Evolutionary conservation across 2,113 vertebrate species (phyloP).

Genomic region (Eublepharis macularius): DNA sequence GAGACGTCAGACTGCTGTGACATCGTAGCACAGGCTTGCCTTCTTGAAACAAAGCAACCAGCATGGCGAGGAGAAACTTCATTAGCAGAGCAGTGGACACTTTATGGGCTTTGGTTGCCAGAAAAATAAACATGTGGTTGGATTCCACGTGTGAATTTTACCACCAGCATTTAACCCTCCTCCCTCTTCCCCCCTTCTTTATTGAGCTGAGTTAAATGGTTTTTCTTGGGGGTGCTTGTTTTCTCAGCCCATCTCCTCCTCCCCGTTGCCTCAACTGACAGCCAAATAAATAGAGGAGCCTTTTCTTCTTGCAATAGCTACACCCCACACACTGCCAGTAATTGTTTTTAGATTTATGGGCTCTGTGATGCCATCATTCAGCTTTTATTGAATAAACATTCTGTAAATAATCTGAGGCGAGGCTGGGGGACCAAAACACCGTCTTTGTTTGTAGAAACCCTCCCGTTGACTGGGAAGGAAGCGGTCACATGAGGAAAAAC

Average conservation of each 20-base stretch:
- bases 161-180: background rate
- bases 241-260: background rate
- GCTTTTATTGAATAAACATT: conserved; percentile 32
- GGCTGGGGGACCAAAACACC: background rate
- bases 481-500: background rate
- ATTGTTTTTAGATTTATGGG: conserved; percentile 36
- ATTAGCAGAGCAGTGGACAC: background rate
- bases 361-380: conserved; percentile 4
- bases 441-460: background rate
- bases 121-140: conserved; percentile 17
- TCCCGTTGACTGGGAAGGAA: conserved; percentile 5
- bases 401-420: conserved; percentile 21
- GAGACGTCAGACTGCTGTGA: too few relatives aligned
- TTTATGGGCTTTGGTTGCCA: background rate
- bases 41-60: background rate
- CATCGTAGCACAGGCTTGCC: background rate
- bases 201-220: conserved; percentile 7
- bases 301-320: background rate
- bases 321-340: conserved; percentile 27
- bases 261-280: conserved; percentile 21
- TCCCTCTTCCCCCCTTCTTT: background rate
- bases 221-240: conserved; percentile 9
- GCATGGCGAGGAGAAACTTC: background rate
- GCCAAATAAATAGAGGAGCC: conserved; percentile 14
- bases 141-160: conserved; percentile 12